Base-by-base conservation (phyloP, 2,888 invertebrate species). In the Erebia aethiops region DNA sequence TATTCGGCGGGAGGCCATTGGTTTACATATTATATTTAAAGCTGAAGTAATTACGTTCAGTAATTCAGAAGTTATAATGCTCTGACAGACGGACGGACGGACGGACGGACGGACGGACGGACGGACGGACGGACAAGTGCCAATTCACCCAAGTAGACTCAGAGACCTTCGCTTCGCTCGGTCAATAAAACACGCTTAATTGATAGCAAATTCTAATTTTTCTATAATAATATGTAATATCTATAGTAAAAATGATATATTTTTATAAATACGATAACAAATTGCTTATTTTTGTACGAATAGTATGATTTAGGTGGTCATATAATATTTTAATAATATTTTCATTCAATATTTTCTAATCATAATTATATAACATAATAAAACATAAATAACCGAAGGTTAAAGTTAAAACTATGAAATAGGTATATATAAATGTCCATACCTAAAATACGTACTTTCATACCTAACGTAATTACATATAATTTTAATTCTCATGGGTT, bases 211-310 rank as follows among this genome's bases (percentile, higher is more conserved):
- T 72, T 72, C 71, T 70, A 65, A 74, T 71, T 75, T 79, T 51
- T 66, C 74, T 49, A 26, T 49, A 21, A 49, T 49, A 61, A 9
- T 26, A 57, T 43, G 46, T 14, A 11, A n/a, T 51, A n/a, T 54
- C 11, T 9, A 16, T 8, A 18, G 18, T 10, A 16, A 41, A 64
- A 58, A 56, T 51, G 14, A 26, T 52, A 75, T 63, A 72, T 71
- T 67, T 75, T 77, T 56, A 75, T 75, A 77, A 66, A 74, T 70
- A 76, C 73, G 73, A 76, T 74, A 67, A 7, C 18, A 60, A 69
- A 73, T 75, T 71, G 65, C 63, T 70, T 16, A 41, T 61, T 61
- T 43, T 61, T 43, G 18, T 61, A 61, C 61, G 61, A 16, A 61
- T 41, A 60, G 18, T 54, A 54, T 16, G 1, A 10, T 26, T 16